Conservation (phyloP, 2,888 invertebrate genomes). For the Cylindroiulus punctatus region DNA sequence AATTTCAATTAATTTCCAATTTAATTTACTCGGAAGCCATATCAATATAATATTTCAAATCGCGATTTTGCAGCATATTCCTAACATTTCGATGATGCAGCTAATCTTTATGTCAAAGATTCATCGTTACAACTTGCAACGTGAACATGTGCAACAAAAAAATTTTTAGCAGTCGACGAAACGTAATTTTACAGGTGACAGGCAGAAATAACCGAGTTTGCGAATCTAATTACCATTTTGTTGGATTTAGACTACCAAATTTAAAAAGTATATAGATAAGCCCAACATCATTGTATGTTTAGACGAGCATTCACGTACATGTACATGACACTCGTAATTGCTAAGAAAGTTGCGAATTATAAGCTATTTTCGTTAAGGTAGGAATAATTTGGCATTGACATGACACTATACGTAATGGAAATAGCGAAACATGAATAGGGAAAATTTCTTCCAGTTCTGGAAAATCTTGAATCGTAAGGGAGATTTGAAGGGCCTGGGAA, state of each 20-base stretch:
- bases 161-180: background rate
- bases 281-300: background rate
- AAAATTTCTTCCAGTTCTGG: background rate
- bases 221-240: slow-evolving; percentile 10
- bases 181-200: background rate
- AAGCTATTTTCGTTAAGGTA: slow-evolving; percentile 7
- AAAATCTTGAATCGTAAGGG: background rate
- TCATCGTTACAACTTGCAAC: too few species aligned
- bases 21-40: background rate
- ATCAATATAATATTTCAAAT: slow-evolving; percentile 1
- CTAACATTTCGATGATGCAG: background rate
- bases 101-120: too few species aligned
- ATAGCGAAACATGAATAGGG: background rate
- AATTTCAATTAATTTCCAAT: background rate
- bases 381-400: slow-evolving; percentile 39
- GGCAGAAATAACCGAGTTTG: background rate
- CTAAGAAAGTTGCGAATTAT: background rate
- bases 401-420: background rate
- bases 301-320: too few species aligned
- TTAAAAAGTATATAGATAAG: background rate
- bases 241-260: slow-evolving; percentile 1
- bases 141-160: background rate
- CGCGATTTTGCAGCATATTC: background rate
- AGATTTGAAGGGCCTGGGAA: too few species aligned
- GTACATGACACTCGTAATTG: background rate